Evolutionary conservation across 1,140 invertebrate species (phyloP).

Genomic region (Tyrophagus putrescentiae): DNA sequence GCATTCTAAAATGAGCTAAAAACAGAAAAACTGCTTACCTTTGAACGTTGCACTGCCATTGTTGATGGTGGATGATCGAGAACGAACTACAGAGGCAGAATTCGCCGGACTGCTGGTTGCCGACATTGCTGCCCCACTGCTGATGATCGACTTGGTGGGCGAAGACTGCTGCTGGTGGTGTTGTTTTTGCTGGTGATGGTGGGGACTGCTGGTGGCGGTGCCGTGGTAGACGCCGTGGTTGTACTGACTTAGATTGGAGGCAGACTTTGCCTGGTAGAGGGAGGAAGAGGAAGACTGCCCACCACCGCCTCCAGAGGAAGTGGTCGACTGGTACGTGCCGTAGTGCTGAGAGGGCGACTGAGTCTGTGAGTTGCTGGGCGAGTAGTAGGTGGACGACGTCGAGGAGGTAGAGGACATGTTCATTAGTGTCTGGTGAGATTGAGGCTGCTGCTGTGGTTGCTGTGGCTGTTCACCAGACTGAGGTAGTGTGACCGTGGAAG

Average conservation of each 20-base stretch:
- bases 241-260: not conserved
- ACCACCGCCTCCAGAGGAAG: too few relatives aligned
- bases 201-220: not conserved
- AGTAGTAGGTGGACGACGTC: not conserved
- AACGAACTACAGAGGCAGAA: not conserved
- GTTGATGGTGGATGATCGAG: constrained; percentile 7
- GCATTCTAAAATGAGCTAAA: not conserved
- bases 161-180: not conserved
- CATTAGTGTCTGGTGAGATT: not conserved
- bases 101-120: not conserved
- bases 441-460: not conserved
- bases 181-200: not conserved
- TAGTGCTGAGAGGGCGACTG: not conserved
- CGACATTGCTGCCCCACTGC: not conserved
- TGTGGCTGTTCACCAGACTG: too few relatives aligned
- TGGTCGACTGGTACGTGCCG: not conserved
- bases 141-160: not conserved
- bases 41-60: constrained; percentile 4
- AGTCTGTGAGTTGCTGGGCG: constrained; percentile 6
- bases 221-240: too few relatives aligned
- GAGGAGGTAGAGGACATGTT: constrained; percentile 7
- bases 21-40: constrained; percentile 1
- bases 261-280: constrained; percentile 1
- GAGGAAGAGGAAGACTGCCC: too few relatives aligned
- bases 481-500: too few relatives aligned